Percentiles rank a stretch among this genome's conserved stretches.
These are phyloP conservation scores for Chaetophractus vellerosus DNA, from an alignment of 2,797 vertebrate species.

Conservation along the genomic window DNA sequence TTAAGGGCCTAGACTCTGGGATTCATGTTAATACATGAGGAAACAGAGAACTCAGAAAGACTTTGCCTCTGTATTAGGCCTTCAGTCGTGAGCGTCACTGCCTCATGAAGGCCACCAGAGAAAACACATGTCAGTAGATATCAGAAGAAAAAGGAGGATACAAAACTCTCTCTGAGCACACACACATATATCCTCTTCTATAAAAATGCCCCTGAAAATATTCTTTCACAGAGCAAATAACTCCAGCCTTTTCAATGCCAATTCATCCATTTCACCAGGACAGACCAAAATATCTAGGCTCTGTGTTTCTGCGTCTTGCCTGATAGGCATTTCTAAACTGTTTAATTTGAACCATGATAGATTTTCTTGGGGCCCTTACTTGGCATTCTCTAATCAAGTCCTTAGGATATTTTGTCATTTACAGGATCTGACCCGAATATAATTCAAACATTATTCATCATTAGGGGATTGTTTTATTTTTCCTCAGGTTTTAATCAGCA, in stretches of 20 bases:
- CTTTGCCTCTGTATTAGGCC: too few relatives aligned
- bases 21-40: neutral
- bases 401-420: neutral
- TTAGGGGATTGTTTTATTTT: too few relatives aligned
- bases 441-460: neutral
- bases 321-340: neutral
- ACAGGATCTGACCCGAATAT: neutral
- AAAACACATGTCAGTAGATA: neutral
- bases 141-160: neutral
- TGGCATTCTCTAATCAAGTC: neutral
- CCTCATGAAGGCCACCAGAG: neutral
- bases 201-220: neutral
- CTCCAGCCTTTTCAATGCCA: neutral
- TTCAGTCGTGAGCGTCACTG: neutral
- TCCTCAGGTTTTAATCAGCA: neutral
- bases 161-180: neutral
- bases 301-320: neutral
- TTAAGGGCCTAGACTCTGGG: neutral
- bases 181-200: neutral
- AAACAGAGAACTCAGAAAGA: neutral
- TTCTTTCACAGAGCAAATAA: neutral
- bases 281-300: neutral
- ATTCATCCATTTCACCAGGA: neutral
- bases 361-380: neutral
- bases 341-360: neutral